Evolutionary conservation across 2,797 vertebrate species (phyloP).

Genomic region (Gobionotothen gibberifrons): DNA sequence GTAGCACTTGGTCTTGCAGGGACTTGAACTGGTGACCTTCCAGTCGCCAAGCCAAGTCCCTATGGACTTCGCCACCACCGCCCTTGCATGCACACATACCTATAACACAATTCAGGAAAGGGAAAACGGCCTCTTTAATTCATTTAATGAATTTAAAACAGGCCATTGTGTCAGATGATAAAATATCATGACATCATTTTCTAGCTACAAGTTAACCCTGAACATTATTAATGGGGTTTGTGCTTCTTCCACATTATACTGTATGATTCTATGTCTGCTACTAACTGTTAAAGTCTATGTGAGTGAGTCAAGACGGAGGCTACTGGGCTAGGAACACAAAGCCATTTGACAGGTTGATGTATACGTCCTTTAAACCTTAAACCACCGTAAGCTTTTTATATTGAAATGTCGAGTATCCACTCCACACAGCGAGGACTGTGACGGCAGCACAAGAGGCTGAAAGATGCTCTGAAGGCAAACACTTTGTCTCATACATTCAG

Average conservation of each 20-base stretch:
- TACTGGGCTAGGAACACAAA: not conserved
- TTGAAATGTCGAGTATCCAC: constrained; percentile 6
- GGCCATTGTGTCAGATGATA: no score
- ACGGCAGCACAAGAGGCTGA: constrained; percentile 31
- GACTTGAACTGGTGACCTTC: no score
- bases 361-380: constrained; percentile 6
- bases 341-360: not conserved
- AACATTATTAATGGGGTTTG: not conserved
- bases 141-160: no score
- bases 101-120: no score
- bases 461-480: constrained; percentile 37
- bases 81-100: no score
- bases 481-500: constrained; percentile 25
- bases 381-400: not conserved
- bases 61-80: no score
- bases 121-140: no score
- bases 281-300: not conserved
- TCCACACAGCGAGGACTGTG: constrained; percentile 11
- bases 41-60: no score
- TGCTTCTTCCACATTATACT: not conserved
- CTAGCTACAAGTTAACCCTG: not conserved
- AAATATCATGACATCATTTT: no score
- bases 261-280: no score
- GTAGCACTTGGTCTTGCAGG: no score
- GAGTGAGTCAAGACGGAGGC: not conserved